These are phyloP conservation scores for Nymphalis c-album DNA, from an alignment of 2,888 invertebrate genomes.

Conservation along the genomic window DNA sequence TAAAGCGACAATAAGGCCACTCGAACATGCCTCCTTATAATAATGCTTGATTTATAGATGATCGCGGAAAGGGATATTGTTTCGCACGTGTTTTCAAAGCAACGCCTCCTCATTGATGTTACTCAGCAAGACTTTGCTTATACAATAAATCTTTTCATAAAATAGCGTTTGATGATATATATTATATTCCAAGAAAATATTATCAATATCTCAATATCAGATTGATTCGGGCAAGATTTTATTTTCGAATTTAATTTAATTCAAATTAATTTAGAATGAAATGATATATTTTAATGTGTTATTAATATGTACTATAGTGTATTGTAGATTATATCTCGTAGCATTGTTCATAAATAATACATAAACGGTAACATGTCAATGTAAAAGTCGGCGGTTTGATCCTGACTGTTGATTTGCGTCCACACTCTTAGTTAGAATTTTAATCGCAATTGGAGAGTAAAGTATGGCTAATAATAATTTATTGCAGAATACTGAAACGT, in stretches of 20 bases:
- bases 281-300: no score
- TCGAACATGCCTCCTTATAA: conserved; percentile 77
- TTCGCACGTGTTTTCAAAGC: conserved; percentile 72
- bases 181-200: conserved; percentile 4
- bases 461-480: no score
- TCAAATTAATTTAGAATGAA: background rate
- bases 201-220: background rate
- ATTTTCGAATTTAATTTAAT: background rate
- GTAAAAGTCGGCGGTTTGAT: no score
- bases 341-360: no score
- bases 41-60: conserved; percentile 76
- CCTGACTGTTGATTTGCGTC: no score
- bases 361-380: no score
- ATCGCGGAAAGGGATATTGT: conserved; percentile 65
- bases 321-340: no score
- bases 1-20: conserved; percentile 78
- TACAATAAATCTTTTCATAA: conserved; percentile 46
- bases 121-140: conserved; percentile 39
- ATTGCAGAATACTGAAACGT: no score
- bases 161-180: conserved; percentile 4
- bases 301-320: no score
- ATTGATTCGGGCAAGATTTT: background rate
- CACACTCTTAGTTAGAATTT: no score
- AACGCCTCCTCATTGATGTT: conserved; percentile 56
- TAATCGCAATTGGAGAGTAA: no score